phyloP scores from a whole-genome alignment of 2,797 vertebrate genomes.

The Moxostoma hubbsi region DNA sequence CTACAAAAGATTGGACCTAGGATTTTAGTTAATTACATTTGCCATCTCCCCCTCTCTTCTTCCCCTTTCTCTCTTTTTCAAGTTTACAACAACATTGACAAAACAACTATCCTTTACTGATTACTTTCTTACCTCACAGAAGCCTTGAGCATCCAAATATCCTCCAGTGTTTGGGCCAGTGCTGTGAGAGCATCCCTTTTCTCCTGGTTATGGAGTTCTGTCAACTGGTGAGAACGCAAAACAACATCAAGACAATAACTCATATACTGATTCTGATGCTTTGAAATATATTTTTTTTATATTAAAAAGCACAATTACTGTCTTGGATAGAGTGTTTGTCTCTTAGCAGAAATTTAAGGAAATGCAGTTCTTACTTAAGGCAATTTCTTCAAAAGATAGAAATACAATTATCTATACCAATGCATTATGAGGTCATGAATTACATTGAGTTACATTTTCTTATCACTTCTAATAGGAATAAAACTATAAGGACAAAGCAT shows the following conservation, averaged over 20 bases:
- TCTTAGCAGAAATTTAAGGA: background rate
- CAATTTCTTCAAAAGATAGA: too few relatives aligned
- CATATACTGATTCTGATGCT: background rate
- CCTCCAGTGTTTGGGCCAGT: constrained; percentile 90
- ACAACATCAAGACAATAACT: background rate
- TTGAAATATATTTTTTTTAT: background rate
- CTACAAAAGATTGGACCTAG: constrained; percentile 39
- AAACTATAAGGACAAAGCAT: too few relatives aligned
- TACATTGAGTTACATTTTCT: background rate
- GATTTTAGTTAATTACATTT: constrained; percentile 54
- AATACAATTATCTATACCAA: too few relatives aligned
- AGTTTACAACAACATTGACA: constrained; percentile 11
- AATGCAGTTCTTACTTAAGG: background rate
- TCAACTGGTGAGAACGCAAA: constrained; percentile 82
- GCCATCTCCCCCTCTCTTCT: constrained; percentile 3
- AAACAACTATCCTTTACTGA: constrained; percentile 2
- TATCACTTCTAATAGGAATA: too few relatives aligned
- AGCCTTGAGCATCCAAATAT: constrained; percentile 92
- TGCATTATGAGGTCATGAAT: background rate
- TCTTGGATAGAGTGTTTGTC: background rate
- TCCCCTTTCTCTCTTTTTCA: background rate
- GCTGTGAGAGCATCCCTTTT: constrained; percentile 87
- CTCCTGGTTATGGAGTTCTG: constrained; percentile 95
- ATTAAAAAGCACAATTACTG: background rate
- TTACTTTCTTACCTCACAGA: constrained; percentile 67